Percentiles rank a stretch among this genome's conserved stretches.
Conservation (phyloP, 2,888 invertebrate species). For the Sesamia inferens region DNA sequence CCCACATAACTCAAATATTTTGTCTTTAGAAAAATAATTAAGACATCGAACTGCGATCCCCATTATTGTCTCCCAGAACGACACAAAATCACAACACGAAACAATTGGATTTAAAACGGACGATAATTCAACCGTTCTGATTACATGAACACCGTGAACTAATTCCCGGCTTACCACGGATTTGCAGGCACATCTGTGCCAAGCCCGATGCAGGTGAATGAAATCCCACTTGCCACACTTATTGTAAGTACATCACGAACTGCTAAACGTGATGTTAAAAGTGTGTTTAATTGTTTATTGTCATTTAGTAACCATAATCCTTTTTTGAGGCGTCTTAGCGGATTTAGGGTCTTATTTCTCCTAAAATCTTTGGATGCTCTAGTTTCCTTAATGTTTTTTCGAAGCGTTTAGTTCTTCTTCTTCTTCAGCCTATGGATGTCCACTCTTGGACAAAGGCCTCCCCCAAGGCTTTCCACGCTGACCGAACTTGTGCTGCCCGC, state of each 20-base stretch:
- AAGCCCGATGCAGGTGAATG: conserved; percentile 73
- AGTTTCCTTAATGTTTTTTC: conserved; percentile 43
- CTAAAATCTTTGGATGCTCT: conserved; percentile 12
- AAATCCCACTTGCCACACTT: conserved; percentile 66
- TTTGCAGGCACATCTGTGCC: conserved; percentile 80
- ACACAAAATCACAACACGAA: conserved; percentile 40
- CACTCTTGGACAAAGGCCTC: no score
- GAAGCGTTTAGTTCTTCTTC: conserved; percentile 17
- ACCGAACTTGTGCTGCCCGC: no score
- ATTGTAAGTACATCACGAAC: conserved; percentile 49
- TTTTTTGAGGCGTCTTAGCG: conserved; percentile 35
- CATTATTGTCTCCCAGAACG: conserved; percentile 14
- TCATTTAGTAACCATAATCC: conserved; percentile 45
- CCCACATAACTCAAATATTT: not conserved
- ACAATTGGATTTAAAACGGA: conserved; percentile 74
- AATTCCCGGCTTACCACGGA: conserved; percentile 84
- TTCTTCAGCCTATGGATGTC: no score
- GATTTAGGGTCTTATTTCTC: conserved; percentile 33
- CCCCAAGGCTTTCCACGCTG: no score
- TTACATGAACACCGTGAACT: conserved; percentile 80
- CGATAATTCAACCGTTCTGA: conserved; percentile 80
- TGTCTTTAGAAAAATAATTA: not conserved
- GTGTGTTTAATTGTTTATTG: conserved; percentile 49
- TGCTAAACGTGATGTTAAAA: conserved; percentile 46
- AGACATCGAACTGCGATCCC: not conserved